Base-by-base conservation (phyloP, 2,888 invertebrate species). In the Clitarchus hookeri region DNA sequence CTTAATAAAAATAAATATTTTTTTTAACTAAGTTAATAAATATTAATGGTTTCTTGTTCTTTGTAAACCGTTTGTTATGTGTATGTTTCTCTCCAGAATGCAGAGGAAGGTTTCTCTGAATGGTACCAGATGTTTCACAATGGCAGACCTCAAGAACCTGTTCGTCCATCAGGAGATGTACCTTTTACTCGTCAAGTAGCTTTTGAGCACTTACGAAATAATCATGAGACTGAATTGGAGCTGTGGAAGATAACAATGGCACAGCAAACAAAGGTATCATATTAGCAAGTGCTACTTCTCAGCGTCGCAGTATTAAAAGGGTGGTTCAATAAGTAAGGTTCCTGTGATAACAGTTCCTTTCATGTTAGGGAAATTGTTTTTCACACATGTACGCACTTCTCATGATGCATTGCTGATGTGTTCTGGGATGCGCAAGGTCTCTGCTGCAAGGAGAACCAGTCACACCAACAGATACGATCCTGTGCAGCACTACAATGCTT, bases 81-180 rank as follows among this genome's bases (percentile, higher is more conserved):
- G n/a, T 23, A n/a, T 65, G 65, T 8, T 23, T 19, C 65, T 65
- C 65, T n/a, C n/a, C 89, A 93, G 93, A 95, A 96, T 90, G 97
- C 97, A 6, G 93, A 97, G 87, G 97, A 98, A 91, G 95, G 96
- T 12, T 98, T 98, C 91, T 95, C 95, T 88, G 96, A 97, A 89
- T 98, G 98, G 98, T 96, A 96, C 89, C 94, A 96, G 88, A 95
- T 96, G 90, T 96, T 94, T 89, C 95, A 97, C 90, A 95, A 96
- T 90, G 95, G 94, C 0, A 95, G 95, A 91, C 98, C 98, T 0
- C 93, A 93, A 86, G 94, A 94, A 88, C 94, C 96, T 0, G 94
- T 94, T 79, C 91, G 93, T 23, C 91, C 94, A 53, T 91, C 93
- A 0, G 90, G 95, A 84, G 87, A 87, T 19, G 87, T 86, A 8